Conservation (phyloP, 2,888 invertebrate genomes). For the Celastrina argiolus region DNA sequence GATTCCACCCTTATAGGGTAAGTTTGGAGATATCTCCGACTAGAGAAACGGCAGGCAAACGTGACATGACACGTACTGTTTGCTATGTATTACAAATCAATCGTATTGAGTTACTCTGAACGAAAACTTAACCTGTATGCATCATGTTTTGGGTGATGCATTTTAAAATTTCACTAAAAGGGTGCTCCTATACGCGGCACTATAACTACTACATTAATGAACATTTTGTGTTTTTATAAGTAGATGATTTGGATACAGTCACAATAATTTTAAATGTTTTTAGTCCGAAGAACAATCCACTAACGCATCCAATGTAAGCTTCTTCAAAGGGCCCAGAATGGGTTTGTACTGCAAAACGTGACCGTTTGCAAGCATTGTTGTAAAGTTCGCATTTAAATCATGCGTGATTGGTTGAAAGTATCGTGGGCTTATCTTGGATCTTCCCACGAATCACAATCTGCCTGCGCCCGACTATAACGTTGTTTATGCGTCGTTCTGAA, state of each 20-base stretch:
- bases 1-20: conserved; percentile 46
- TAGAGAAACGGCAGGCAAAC: conserved; percentile 36
- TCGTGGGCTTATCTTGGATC: conserved; percentile 58
- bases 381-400: conserved; percentile 67
- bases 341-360: conserved; percentile 39
- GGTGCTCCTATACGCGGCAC: too few relatives aligned
- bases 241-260: neutral
- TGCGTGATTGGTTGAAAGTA: conserved; percentile 70
- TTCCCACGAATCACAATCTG: conserved; percentile 61
- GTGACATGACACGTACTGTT: conserved; percentile 37
- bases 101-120: conserved; percentile 26
- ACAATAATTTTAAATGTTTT: neutral
- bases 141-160: neutral
- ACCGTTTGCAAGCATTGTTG: conserved; percentile 54
- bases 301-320: neutral
- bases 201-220: too few relatives aligned
- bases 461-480: conserved; percentile 34
- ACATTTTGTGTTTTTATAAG: neutral
- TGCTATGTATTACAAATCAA: conserved; percentile 29
- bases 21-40: conserved; percentile 62
- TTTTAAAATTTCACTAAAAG: neutral
- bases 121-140: neutral
- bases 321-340: conserved; percentile 19
- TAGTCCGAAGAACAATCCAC: neutral
- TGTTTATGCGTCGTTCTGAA: conserved; percentile 2